Base-by-base conservation (phyloP, 2,797 vertebrate genomes). In the Holocentrus rufus region DNA sequence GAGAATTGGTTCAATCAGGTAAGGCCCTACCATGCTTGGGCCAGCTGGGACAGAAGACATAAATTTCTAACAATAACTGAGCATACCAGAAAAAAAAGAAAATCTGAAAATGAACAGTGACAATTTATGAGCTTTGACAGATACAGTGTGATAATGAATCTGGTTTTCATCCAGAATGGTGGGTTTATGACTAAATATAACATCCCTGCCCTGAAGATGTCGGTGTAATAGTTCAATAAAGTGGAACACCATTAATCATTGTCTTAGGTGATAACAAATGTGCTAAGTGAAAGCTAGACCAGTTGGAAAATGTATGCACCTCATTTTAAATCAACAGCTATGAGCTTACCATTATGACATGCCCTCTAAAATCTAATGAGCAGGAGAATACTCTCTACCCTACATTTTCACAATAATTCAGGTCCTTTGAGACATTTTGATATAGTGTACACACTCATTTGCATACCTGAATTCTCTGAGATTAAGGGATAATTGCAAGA, bases 221-320 rank as follows among this genome's bases (percentile, higher is more conserved):
- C 79, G 74, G 63, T 76, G 53, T 77, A 78, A 79, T 72, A 70
- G 66, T 74, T 84, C 63, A 80, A 14, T 85, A 74, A 79, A 50
- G 50, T 80, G 52, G 66, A 72, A 79, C 58, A 57, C 34, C 74
- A 88, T 91, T 79, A 81, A 88, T 89, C 86, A 81, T 47, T 81
- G 76, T 81, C 78, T 80, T 14, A 54, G 44, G 77, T 85, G 58
- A 73, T 54, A 84, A 71, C 61, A 39, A 77, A 74, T 36, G 58
- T 72, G 71, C 27, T 75, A 77, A 74, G 36, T 77, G 47, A 86
- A 74, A 79, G 67, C 46, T 58, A 18, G 18, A 78, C 55, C 42
- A 72, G 27, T 69, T 73, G 54, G 71, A 31, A 22, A 62, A 55
- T 56, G 81, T 85, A 74, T 84, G 61, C 84, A 73, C 23, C 76